These are phyloP conservation scores for Lagopus muta DNA, from an alignment of 2,113 vertebrate genomes.

Conservation along the genomic window DNA sequence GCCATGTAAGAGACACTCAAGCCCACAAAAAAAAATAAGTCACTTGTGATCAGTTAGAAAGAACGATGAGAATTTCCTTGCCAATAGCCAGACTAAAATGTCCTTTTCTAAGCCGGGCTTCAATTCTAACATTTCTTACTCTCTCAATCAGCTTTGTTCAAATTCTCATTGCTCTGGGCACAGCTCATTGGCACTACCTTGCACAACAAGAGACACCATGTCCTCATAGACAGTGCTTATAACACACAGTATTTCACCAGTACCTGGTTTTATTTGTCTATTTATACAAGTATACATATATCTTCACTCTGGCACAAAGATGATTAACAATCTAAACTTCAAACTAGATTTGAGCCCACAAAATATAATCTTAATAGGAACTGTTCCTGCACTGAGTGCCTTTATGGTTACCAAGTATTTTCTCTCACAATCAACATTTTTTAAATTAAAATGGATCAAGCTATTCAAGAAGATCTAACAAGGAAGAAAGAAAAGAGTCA, in stretches of 20 bases:
- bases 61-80: background rate
- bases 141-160: background rate
- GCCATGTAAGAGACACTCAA: background rate
- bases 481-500: background rate
- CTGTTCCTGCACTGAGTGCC: background rate
- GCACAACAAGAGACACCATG: fast-evolving
- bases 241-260: background rate
- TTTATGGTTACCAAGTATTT: background rate
- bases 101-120: background rate
- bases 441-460: background rate
- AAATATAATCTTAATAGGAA: background rate
- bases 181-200: background rate
- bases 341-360: background rate
- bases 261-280: background rate
- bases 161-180: background rate
- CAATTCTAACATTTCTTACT: background rate
- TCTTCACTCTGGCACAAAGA: background rate
- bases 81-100: background rate
- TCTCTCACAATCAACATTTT: background rate
- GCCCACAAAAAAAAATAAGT: background rate
- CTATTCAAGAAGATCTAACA: background rate
- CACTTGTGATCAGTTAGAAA: background rate
- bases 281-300: background rate
- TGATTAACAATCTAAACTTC: background rate
- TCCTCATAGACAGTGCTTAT: background rate